phyloP scores from a whole-genome alignment of 2,113 vertebrate species.

The Heliornis fulica region DNA sequence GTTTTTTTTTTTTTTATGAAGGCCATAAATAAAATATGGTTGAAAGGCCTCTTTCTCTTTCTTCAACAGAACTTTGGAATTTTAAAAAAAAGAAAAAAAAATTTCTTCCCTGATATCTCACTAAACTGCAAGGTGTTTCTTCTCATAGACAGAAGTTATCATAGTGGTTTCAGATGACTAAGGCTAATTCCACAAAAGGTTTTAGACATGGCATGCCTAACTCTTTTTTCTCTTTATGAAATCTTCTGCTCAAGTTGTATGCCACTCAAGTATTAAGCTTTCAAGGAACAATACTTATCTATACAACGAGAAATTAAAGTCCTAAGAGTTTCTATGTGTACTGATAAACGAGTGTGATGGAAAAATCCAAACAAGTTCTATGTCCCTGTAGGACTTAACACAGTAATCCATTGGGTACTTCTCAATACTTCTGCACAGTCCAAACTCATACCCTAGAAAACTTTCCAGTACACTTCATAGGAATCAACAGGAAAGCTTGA shows the following conservation, averaged over 20 bases:
- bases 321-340: neutral
- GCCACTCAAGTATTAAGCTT: neutral
- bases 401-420: neutral
- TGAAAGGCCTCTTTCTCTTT: neutral
- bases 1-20: neutral
- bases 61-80: neutral
- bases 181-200: neutral
- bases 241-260: neutral
- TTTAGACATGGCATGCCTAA: neutral
- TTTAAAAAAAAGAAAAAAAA: neutral
- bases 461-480: neutral
- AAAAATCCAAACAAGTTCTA: neutral
- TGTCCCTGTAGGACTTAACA: neutral
- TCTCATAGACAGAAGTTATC: neutral
- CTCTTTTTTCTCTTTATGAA: neutral
- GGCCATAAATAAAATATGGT: neutral
- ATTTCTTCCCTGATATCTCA: neutral
- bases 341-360: neutral
- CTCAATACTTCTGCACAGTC: neutral
- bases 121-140: neutral
- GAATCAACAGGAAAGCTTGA: no score
- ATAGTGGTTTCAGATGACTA: neutral
- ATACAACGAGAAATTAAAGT: neutral
- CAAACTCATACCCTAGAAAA: neutral
- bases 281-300: neutral